Conservation (phyloP, 2,888 invertebrate genomes). For the Aphodius granarius region DNA sequence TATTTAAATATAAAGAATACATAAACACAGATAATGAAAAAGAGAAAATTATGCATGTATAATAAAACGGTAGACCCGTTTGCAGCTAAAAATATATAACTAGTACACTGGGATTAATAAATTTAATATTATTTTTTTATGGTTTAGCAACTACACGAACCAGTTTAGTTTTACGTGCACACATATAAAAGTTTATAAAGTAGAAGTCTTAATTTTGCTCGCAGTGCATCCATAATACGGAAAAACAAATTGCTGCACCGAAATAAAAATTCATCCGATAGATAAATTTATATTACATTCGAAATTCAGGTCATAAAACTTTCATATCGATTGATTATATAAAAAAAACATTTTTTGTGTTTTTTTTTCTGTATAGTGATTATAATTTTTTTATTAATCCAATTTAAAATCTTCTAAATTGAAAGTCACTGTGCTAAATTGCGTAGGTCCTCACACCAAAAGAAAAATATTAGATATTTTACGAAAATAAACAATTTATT, state of each 20-base stretch:
- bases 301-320: too few species aligned
- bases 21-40: background rate
- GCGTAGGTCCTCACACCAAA: too few species aligned
- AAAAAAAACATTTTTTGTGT: too few species aligned
- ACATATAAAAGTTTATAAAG: background rate
- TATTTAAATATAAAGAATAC: too few species aligned
- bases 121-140: background rate
- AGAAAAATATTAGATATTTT: too few species aligned
- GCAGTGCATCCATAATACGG: background rate
- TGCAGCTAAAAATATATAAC: background rate
- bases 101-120: background rate
- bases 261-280: too few species aligned
- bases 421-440: too few species aligned
- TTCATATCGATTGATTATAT: too few species aligned
- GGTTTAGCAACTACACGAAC: background rate
- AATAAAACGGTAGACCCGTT: background rate
- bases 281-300: too few species aligned
- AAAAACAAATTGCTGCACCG: background rate
- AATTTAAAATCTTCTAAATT: too few species aligned
- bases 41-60: background rate
- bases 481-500: background rate
- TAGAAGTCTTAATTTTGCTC: background rate
- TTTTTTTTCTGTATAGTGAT: too few species aligned
- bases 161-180: background rate
- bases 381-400: too few species aligned